Evolutionary conservation across 2,888 invertebrate species (phyloP).

Genomic region (Drosophila anomalata): DNA sequence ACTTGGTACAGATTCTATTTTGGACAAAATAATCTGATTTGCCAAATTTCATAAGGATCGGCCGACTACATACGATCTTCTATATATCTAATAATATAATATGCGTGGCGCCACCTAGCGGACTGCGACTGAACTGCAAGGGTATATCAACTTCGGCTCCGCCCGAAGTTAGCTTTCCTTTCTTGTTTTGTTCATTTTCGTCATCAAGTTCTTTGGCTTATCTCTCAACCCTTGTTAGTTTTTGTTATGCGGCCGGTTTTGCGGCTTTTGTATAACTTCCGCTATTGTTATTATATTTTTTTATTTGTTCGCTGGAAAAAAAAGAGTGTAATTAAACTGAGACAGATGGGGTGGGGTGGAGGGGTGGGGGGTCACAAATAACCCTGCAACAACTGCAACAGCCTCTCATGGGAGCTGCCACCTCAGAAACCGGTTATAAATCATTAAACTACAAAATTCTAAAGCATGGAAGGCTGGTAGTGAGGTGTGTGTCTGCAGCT

Average conservation of each 20-base stretch:
- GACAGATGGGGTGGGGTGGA: conserved; percentile 6
- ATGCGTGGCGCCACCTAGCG: too few relatives aligned
- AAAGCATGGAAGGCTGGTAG: conserved; percentile 45
- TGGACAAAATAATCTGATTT: too few relatives aligned
- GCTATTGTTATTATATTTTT: conserved; percentile 64
- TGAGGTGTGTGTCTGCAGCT: conserved; percentile 13
- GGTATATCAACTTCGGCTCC: too few relatives aligned
- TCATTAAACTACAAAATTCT: conserved; percentile 72
- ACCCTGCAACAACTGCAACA: conserved; percentile 26
- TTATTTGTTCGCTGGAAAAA: conserved; percentile 55
- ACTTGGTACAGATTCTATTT: too few relatives aligned
- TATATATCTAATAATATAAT: too few relatives aligned
- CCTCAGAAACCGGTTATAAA: conserved; percentile 68
- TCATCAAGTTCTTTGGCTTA: conserved; percentile 23
- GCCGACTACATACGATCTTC: too few relatives aligned
- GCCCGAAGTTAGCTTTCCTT: too few relatives aligned
- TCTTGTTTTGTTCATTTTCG: conserved; percentile 17
- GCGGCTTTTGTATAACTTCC: conserved; percentile 77
- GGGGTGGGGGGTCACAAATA: conserved; percentile 26
- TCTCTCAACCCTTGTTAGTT: conserved; percentile 34
- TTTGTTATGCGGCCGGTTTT: conserved; percentile 54
- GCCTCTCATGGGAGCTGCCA: conserved; percentile 67
- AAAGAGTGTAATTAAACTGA: conserved; percentile 73
- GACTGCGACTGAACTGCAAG: too few relatives aligned
- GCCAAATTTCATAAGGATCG: too few relatives aligned